Base-by-base conservation (phyloP, 2,113 vertebrate species). In the Callipepla californica region DNA sequence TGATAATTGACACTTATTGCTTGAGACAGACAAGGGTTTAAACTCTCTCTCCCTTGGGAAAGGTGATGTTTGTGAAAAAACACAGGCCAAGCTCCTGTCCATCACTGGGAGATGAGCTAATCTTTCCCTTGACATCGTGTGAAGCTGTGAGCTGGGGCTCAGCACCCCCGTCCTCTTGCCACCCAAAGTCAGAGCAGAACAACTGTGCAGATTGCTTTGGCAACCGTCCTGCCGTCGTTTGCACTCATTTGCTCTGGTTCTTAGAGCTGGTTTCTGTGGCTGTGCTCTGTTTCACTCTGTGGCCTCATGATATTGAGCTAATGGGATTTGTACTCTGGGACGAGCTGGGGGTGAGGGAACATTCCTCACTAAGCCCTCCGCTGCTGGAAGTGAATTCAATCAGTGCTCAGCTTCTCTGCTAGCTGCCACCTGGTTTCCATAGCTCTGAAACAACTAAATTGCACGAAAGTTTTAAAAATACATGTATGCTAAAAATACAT, bases 91-190 rank as follows among this genome's bases (percentile, higher is more conserved):
- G 61, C 87, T 95, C 62, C 87, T 70, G 90, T 55, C 87, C n/a
- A 65, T 89, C 72, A 66, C 59, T 55, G 94, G 28, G 15, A 76
- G 85, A 87, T 78, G 96, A 97, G 88, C 91, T 95, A 55, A 96
- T 91, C 85, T 75, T 48, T 18, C 93, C 72, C 12, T 11, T 22
- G 76, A 2, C 78, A 21, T 63, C 4, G 3, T 70, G 47, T 65
- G 89, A 76, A 66, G 83, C 77, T 23, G 76, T 18, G 47, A 36
- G 34, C 40, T 13, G 80, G 45, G 51, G 36, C 42, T 47, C 59
- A 61, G 2, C 62, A 30, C 0, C 40, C 87, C 47, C 0, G 3
- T 38, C 68, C 89, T 84, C 34, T 82, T 51, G 74, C 66, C 75
- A 25, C 82, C 80, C 81, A 2, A 28, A 55, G 55, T 3, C 53